phyloP scores from a whole-genome alignment of 1,140 invertebrate genomes.

The Neodiprion virginianus region DNA sequence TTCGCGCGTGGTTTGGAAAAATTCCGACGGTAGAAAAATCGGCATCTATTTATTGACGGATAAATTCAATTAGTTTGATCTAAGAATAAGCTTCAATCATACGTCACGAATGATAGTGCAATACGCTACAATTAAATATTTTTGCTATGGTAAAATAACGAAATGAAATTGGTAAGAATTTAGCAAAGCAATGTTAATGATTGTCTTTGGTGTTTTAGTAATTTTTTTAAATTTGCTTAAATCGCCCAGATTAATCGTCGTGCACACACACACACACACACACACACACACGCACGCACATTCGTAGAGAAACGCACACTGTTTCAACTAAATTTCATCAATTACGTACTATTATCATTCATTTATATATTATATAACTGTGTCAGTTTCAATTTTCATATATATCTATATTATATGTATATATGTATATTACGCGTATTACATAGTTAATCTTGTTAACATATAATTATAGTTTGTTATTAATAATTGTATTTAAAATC shows the following conservation, averaged over 20 bases:
- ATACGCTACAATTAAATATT: too few species aligned
- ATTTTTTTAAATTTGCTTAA: neutral
- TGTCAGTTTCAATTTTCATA: neutral
- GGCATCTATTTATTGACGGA: neutral
- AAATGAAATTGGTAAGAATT: neutral
- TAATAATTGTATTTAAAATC: too few species aligned
- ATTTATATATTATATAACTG: neutral
- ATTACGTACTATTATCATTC: neutral
- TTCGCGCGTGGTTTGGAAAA: neutral
- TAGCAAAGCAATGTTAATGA: neutral
- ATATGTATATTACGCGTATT: neutral
- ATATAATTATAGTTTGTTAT: too few species aligned
- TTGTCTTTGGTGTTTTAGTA: neutral
- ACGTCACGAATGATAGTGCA: too few species aligned
- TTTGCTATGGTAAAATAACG: too few species aligned
- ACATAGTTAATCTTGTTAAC: too few species aligned
- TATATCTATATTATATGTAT: neutral
- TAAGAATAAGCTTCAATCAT: too few species aligned
- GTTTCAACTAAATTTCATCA: neutral
- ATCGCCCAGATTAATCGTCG: neutral
- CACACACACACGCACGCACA: neutral
- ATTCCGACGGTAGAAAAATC: neutral
- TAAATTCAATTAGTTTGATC: too few species aligned
- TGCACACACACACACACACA: neutral
- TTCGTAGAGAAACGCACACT: neutral